phyloP scores from a whole-genome alignment of 2,113 vertebrate genomes.

The Nycticryphes semicollaris region DNA sequence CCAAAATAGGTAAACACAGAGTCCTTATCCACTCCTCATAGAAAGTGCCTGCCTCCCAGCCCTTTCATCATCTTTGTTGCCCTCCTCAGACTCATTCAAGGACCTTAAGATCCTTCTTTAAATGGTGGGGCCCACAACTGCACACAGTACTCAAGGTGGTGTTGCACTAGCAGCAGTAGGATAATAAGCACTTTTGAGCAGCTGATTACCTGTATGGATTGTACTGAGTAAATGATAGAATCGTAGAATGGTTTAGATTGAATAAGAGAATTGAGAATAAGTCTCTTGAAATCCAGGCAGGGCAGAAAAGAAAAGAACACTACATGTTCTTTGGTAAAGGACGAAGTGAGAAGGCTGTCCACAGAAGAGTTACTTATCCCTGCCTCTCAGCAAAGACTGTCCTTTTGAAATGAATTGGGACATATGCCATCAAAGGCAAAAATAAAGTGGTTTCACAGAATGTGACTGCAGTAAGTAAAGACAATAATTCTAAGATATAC shows the following conservation, averaged over 20 bases:
- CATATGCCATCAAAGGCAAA: neutral
- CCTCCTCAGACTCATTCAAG: neutral
- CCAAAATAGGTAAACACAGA: neutral
- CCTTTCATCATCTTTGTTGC: neutral
- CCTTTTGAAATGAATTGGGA: neutral
- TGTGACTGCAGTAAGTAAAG: neutral
- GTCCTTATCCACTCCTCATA: neutral
- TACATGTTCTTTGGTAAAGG: neutral
- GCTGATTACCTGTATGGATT: neutral
- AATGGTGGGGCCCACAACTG: neutral
- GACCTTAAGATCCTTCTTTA: neutral
- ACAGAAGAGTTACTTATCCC: neutral
- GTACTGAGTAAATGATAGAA: neutral
- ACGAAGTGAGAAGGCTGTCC: neutral
- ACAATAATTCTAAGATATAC: neutral
- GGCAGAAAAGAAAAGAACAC: neutral
- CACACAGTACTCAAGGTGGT: neutral
- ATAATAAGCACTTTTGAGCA: neutral
- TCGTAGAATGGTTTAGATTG: neutral
- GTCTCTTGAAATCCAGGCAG: neutral
- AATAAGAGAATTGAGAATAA: neutral
- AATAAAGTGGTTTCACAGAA: neutral
- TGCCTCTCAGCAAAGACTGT: neutral
- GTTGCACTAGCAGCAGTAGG: accelerated
- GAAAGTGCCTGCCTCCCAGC: neutral